Conservation (phyloP, 2,888 invertebrate species). For the Pachydiplax longipennis region DNA sequence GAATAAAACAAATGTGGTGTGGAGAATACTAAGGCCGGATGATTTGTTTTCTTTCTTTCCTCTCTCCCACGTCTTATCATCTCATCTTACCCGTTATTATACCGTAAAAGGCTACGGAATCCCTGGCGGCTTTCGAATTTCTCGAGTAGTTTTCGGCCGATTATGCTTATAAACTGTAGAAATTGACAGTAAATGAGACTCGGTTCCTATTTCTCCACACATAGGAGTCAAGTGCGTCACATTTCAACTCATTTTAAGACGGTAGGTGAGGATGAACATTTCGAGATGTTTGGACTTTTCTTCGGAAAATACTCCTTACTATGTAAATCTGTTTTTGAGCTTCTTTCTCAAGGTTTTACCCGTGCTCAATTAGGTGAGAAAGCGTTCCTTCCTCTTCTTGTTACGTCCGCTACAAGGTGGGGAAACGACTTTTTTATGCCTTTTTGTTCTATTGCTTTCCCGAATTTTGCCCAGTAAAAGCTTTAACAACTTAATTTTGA, state of each 20-base stretch:
- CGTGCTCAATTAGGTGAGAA: no score
- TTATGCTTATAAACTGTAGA: background rate
- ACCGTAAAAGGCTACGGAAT: background rate
- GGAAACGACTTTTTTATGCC: no score
- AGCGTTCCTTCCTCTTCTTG: no score
- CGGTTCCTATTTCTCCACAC: background rate
- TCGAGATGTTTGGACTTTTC: background rate
- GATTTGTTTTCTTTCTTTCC: background rate
- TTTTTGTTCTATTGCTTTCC: no score
- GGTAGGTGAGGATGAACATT: background rate
- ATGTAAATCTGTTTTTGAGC: no score
- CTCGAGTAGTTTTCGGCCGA: background rate
- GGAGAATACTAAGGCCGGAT: background rate
- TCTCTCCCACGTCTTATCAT: background rate
- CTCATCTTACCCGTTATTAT: slow-evolving; percentile 24
- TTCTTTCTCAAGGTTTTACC: no score
- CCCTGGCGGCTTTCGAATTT: background rate
- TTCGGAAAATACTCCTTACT: background rate
- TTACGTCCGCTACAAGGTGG: no score
- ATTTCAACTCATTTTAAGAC: background rate
- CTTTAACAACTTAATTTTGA: no score
- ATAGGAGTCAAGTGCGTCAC: background rate
- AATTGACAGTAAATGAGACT: background rate
- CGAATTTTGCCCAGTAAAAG: no score
- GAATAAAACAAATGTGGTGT: background rate